Base-by-base conservation (phyloP, 2,888 invertebrate species). In the Alcis repandata region DNA sequence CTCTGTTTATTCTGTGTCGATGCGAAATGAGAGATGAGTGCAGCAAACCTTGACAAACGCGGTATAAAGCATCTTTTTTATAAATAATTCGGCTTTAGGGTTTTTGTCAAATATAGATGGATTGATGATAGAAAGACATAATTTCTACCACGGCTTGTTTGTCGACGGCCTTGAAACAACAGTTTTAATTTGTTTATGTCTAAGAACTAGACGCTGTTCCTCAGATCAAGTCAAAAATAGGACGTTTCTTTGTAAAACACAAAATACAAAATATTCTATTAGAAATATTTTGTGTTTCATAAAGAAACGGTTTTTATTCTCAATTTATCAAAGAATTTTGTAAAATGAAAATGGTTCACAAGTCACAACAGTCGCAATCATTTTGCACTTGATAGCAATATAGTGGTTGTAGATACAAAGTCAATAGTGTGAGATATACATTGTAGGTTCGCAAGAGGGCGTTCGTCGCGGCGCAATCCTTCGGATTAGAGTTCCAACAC, bases 21-120 rank as follows among this genome's bases (percentile, higher is more conserved):
- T 89, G 84, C 86, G 83, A 89, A 91, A 90, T 90, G 90, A 90
- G 88, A 89, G 89, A 89, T 86, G 87, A 86, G 85, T 89, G 87
- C 87, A 88, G 84, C 82, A 84, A 88, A 81, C 86, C 84, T 83
- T 86, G 82, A 85, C 84, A 86, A 86, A 84, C 27, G 2, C 27
- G 76, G 76, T 75, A 74, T 68, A 66, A n/a, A 63, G 72, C 70
- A 59, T 67, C 64, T 13, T 13, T 8, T 10, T 10, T 45, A 45
- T 19, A 20, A 45, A 45, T n/a, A n/a, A n/a, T n/a, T n/a, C n/a
- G n/a, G n/a, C n/a, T n/a, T n/a, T n/a, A n/a, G n/a, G n/a, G n/a
- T n/a, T n/a, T n/a, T n/a, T n/a, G n/a, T n/a, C n/a, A n/a, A n/a
- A n/a, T n/a, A n/a, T n/a, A n/a, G n/a, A n/a, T n/a, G n/a, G n/a